phyloP scores from a whole-genome alignment of 2,888 invertebrate genomes.

The Campoplex capitator region DNA sequence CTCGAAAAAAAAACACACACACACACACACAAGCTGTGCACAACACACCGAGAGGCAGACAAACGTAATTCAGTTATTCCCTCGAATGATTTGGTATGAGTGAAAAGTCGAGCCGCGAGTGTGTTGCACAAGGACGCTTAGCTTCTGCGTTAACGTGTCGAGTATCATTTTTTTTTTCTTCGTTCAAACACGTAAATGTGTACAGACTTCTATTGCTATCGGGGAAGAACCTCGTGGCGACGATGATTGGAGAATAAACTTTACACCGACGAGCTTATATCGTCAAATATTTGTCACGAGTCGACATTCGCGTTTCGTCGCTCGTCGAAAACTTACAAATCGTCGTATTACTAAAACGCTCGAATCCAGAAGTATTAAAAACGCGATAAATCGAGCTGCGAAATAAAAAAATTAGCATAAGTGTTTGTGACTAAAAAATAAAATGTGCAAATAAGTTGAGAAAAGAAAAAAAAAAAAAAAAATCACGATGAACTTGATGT shows the following conservation, averaged over 20 bases:
- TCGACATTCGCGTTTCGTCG: neutral
- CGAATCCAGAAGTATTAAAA: neutral
- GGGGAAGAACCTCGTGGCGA: constrained; percentile 56
- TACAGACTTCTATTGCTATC: neutral
- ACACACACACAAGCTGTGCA: neutral
- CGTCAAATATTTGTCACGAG: constrained; percentile 26
- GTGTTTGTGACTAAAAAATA: neutral
- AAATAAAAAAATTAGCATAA: neutral
- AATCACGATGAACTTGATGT: neutral
- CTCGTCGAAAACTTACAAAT: neutral
- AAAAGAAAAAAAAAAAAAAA: no score
- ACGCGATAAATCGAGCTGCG: neutral
- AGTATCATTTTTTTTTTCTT: neutral
- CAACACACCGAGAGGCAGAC: no score
- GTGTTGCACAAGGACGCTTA: constrained; percentile 26
- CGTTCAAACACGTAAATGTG: neutral
- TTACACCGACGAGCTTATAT: constrained; percentile 41
- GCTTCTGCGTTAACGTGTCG: neutral
- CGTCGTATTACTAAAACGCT: neutral
- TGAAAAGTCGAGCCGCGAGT: neutral
- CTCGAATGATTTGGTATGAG: constrained; percentile 42
- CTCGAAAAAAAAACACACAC: neutral
- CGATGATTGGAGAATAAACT: constrained; percentile 38
- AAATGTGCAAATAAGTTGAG: neutral
- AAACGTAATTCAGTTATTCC: constrained; percentile 44